Conservation (phyloP, 2,797 vertebrate genomes). For the Poeciliopsis paucimaculata region DNA sequence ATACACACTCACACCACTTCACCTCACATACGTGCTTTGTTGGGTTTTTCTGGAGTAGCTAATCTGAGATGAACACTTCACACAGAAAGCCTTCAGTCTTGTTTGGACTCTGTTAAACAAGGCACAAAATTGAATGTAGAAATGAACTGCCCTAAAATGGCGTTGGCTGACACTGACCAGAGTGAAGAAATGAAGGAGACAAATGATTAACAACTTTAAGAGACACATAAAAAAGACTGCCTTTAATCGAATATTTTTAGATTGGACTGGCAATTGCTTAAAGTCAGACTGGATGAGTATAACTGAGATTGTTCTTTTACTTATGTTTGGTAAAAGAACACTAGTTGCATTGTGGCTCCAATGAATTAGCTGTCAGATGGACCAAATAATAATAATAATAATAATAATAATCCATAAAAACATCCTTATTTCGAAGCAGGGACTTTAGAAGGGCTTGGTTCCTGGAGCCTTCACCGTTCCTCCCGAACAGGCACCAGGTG, state of each 20-base stretch:
- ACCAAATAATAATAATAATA: not conserved
- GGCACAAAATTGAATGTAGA: not conserved
- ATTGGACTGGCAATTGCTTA: not conserved
- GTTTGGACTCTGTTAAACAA: not conserved
- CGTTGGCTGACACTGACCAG: not conserved
- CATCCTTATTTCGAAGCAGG: not conserved
- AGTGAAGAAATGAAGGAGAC: not conserved
- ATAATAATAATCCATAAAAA: not conserved
- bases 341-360: not conserved
- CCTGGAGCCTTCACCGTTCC: not conserved
- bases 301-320: not conserved
- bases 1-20: not conserved
- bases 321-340: not conserved
- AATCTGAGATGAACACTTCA: not conserved
- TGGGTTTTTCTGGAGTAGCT: not conserved
- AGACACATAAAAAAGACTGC: not conserved
- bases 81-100: not conserved
- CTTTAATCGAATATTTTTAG: not conserved
- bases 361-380: not conserved
- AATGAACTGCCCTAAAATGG: not conserved
- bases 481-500: not conserved
- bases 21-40: not conserved
- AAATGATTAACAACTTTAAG: not conserved
- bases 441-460: not conserved
- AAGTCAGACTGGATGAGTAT: not conserved